Conservation (phyloP, 2,797 vertebrate species). For the Simalia tracyae region DNA sequence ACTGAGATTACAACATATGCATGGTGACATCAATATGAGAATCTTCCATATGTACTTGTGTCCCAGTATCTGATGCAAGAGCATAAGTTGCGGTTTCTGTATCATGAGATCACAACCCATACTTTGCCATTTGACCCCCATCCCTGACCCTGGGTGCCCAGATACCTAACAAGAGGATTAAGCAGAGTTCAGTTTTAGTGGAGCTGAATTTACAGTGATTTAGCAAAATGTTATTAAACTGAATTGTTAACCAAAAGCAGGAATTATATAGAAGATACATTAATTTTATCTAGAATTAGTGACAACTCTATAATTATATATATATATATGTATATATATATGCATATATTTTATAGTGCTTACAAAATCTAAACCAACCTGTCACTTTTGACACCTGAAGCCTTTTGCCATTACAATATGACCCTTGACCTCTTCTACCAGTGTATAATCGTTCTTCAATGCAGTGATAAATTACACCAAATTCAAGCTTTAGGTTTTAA, state of each 20-base stretch:
- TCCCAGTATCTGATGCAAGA: neutral
- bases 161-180: neutral
- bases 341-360: slow-evolving; percentile 62
- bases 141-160: neutral
- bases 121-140: neutral
- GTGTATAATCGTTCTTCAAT: slow-evolving; percentile 85
- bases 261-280: neutral
- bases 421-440: slow-evolving; percentile 82
- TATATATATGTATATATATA: slow-evolving; percentile 49
- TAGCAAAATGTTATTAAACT: neutral
- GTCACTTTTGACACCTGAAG: slow-evolving; percentile 82
- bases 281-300: slow-evolving; percentile 40
- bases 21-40: neutral
- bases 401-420: slow-evolving; percentile 84
- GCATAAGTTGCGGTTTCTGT: neutral
- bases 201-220: neutral
- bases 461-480: slow-evolving; percentile 88
- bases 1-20: neutral
- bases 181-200: neutral
- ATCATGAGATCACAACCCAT: neutral
- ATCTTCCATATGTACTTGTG: neutral
- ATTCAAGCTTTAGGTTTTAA: slow-evolving; percentile 79
- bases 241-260: neutral
- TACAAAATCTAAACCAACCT: slow-evolving; percentile 74
- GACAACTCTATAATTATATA: slow-evolving; percentile 53